Base-by-base conservation (phyloP, 2,113 vertebrate genomes). In the human region DNA sequence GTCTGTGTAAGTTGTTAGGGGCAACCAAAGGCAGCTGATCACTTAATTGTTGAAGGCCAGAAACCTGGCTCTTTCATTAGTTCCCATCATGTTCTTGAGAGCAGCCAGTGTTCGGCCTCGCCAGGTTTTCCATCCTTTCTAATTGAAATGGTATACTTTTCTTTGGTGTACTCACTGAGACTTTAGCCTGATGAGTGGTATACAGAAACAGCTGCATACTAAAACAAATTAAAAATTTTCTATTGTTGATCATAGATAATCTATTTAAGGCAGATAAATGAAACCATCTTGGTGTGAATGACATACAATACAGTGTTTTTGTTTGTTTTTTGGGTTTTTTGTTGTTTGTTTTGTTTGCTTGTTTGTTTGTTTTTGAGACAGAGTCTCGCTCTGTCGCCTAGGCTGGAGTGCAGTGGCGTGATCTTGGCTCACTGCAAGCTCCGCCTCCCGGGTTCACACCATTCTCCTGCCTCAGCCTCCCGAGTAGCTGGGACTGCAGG, bases 11-110 rank as follows among this genome's bases (percentile, higher is more conserved):
- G 98, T 99, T 98, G 99, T 99, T 99, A 99, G 97, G 99, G 99
- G 99, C 98, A 99, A 99, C 99, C 98, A 95, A 98, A 98, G 98
- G 98, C 99, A 99, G 98, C 98, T 98, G 98, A 99, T 99, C 98
- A 97, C 98, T 98, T 98, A 98, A 98, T 99, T 98, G 98, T 98
- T 96, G 98, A 98, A 98, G 97, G 98, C 98, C 96, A 98, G 98
- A 99, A 99, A 98, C 98, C 98, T 93, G 97, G 97, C 98, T 98
- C 98, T 98, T 98, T 99, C 98, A 97, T 98, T 98, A 98, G 98
- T 98, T 98, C 97, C 98, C 98, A 98, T 98, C 98, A 98, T 98
- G 98, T 98, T 98, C 97, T 98, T 97, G 98, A 99, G 98, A 98
- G 97, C 93, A 90, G 94, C 97, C 59, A 90, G 97, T 93, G 95